Evolutionary conservation across 2,113 vertebrate genomes (phyloP), one percentile per base, ranked within the genome.

Genomic region (Crotophaga sulcirostris): DNA sequence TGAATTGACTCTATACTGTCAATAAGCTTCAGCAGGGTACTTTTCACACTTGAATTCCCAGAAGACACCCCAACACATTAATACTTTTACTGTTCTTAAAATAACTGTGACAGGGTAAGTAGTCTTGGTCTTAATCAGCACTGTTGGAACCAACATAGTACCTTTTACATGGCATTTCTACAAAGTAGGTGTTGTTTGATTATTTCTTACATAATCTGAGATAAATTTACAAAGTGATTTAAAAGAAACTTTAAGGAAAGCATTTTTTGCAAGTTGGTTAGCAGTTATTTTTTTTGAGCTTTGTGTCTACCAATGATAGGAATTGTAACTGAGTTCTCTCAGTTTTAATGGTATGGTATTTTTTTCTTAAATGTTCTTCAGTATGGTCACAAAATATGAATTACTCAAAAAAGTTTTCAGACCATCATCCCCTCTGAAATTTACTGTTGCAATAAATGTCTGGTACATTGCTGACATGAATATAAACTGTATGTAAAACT

Each of bases 381-480:
- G 26, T 68, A 92, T 44, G 56, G 49, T 76, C 89, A 93, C 74
- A 92, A 87, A 89, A 93, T 89, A 52, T 20, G 89, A 90, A 93
- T 75, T 75, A 45, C 33, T 15, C 14, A 17, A 76, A 80, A 96
- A 87, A 62, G 81, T 85, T 90, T 84, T 34, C 72, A 87, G 75
- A 33, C 90, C 92, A 70, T 58, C 75, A 88, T 92, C 67, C 29
- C 33, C 56, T 90, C 85, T 96, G 92, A 96, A 97, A 97, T 97
- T 96, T 96, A 96, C 38, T 92, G 83, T 90, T 88, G 78, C 69
- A 97, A 96, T 92, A 96, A 96, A 96, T 87, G 69, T 73, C 85
- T 72, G 90, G 49, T 89, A 95, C 91, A 96, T 92, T 94, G 97
- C 82, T 91, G 66, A 59, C 89, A 94, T 80, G 56, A 68, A 94